Conservation (phyloP, 2,797 vertebrate genomes). For the Peromyscus nudipes region DNA sequence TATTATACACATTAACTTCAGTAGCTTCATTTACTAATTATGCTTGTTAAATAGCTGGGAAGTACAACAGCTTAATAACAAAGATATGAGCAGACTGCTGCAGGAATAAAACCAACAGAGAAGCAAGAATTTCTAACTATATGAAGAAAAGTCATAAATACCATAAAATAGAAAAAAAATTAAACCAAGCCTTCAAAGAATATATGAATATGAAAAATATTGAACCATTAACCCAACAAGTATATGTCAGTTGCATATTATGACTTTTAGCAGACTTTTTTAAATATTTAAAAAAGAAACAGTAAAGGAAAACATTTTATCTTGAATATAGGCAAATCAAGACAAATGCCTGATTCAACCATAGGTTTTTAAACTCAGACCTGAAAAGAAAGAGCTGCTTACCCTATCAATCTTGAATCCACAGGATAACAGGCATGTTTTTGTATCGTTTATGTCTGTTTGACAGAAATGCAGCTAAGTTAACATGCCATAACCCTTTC, state of each 20-base stretch:
- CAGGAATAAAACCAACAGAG: neutral
- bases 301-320: constrained; percentile 48
- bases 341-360: constrained; percentile 51
- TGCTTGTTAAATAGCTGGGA: neutral
- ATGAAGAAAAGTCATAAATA: neutral
- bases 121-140: neutral
- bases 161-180: neutral
- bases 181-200: neutral
- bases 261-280: constrained; percentile 66
- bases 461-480: constrained; percentile 62
- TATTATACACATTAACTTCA: neutral
- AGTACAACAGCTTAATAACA: neutral
- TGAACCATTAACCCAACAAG: neutral
- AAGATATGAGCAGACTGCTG: neutral
- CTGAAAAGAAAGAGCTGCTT: constrained; percentile 47
- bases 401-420: constrained; percentile 62
- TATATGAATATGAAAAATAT: neutral
- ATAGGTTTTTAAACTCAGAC: neutral
- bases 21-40: constrained; percentile 54
- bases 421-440: neutral
- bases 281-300: constrained; percentile 65
- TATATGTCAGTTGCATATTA: neutral
- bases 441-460: constrained; percentile 68
- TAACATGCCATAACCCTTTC: constrained; percentile 42
- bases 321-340: constrained; percentile 70